These are phyloP conservation scores for Ernsta delagoae DNA, from an alignment of 2,888 invertebrate species.

Conservation along the genomic window DNA sequence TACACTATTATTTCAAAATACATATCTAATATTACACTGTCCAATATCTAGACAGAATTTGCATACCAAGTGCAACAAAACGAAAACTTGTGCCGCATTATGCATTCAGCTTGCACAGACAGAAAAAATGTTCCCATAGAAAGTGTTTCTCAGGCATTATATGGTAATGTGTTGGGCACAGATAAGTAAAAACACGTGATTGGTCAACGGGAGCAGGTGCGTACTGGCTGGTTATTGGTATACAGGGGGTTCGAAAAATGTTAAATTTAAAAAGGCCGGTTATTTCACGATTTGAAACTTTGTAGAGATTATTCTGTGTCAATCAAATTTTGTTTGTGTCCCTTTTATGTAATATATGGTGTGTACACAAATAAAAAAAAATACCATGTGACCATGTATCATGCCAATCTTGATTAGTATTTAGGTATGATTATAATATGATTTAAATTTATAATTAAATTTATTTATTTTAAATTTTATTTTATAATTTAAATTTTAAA, in stretches of 20 bases:
- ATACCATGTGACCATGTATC: no score
- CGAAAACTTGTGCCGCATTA: background rate
- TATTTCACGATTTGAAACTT: no score
- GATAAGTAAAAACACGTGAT: slow-evolving; percentile 28
- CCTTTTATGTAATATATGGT: no score
- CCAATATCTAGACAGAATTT: background rate
- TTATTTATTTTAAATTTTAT: no score
- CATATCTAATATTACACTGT: background rate
- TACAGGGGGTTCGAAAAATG: slow-evolving; percentile 13
- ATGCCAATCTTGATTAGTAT: no score
- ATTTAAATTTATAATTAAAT: no score
- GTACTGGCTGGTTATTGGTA: slow-evolving; percentile 8
- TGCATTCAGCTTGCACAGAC: background rate
- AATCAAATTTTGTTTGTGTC: no score
- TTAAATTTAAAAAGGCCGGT: background rate
- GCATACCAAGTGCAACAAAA: slow-evolving; percentile 1
- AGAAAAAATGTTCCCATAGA: slow-evolving; percentile 31
- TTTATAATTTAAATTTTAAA: no score
- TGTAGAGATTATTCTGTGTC: no score
- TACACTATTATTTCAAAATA: background rate
- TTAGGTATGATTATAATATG: no score
- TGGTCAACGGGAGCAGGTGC: slow-evolving; percentile 33
- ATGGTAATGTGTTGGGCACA: slow-evolving; percentile 24
- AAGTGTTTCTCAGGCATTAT: slow-evolving; percentile 30
- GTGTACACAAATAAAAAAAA: no score